phyloP scores from a whole-genome alignment of 2,113 vertebrate genomes.

The Okapia johnstoni region DNA sequence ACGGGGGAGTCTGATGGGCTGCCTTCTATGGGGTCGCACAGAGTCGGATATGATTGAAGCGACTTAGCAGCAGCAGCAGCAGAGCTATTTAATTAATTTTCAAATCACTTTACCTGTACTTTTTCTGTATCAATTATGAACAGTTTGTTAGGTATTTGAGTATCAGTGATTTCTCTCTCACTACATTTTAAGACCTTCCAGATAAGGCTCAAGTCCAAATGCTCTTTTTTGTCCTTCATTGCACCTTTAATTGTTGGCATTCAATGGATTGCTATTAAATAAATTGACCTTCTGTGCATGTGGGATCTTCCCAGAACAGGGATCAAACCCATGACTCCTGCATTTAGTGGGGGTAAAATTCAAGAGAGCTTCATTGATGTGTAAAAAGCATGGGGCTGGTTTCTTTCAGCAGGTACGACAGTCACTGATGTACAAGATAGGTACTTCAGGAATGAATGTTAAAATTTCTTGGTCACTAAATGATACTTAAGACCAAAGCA shows the following conservation, averaged over 20 bases:
- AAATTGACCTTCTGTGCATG: not conserved
- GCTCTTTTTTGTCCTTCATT: not conserved
- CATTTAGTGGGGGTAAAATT: not conserved
- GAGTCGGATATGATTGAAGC: too few species aligned
- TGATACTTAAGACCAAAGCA: not conserved
- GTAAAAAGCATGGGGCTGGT: not conserved
- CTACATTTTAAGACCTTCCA: not conserved
- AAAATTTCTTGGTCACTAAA: not conserved
- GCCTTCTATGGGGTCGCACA: too few species aligned
- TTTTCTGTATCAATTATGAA: not conserved
- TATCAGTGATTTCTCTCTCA: not conserved
- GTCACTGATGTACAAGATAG: not conserved
- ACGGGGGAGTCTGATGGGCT: too few species aligned
- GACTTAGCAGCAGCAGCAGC: too few species aligned
- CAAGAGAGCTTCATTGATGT: not conserved
- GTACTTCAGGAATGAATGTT: not conserved
- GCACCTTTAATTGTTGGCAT: constrained; percentile 18
- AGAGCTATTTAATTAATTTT: not conserved
- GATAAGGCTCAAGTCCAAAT: not conserved
- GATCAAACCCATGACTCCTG: not conserved
- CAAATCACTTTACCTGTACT: not conserved
- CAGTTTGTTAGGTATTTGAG: not conserved
- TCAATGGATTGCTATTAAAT: not conserved
- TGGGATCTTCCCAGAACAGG: not conserved
- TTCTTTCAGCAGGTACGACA: not conserved